phyloP scores from a whole-genome alignment of 2,888 invertebrate genomes.

The Aphrophora alni region DNA sequence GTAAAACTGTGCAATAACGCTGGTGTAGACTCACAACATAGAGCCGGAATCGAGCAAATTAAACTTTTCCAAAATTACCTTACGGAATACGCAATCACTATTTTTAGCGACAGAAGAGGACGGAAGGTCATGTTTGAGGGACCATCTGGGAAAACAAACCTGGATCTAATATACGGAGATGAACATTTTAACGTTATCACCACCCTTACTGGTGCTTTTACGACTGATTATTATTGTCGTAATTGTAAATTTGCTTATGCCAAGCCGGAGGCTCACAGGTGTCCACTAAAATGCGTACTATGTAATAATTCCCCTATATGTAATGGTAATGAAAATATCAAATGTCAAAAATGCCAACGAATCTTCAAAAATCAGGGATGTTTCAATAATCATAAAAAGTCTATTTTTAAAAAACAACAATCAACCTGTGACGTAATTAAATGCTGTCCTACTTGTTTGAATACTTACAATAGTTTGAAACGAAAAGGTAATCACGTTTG shows the following conservation, averaged over 20 bases:
- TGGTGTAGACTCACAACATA: background rate
- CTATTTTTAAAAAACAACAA: no score
- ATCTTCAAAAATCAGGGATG: constrained; percentile 13
- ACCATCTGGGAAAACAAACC: background rate
- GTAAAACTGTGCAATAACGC: background rate
- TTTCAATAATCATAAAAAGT: background rate
- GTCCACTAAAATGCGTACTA: constrained; percentile 4
- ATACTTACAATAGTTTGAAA: no score
- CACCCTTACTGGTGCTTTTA: background rate
- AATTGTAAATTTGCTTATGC: background rate
- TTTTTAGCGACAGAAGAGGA: no score
- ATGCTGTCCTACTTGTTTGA: no score
- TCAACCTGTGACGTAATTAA: no score
- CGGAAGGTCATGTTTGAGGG: background rate
- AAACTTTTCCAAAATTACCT: background rate
- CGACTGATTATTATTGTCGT: background rate
- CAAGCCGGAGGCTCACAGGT: background rate
- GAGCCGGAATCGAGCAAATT: background rate
- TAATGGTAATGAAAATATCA: background rate
- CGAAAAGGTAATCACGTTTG: constrained; percentile 2
- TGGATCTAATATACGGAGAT: background rate
- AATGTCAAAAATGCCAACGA: background rate
- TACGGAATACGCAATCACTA: background rate
- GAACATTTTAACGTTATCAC: background rate
- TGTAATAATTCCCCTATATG: background rate